phyloP scores from a whole-genome alignment of 53 echinoderm and acorn worm species.

The Echinarachnius parma region DNA sequence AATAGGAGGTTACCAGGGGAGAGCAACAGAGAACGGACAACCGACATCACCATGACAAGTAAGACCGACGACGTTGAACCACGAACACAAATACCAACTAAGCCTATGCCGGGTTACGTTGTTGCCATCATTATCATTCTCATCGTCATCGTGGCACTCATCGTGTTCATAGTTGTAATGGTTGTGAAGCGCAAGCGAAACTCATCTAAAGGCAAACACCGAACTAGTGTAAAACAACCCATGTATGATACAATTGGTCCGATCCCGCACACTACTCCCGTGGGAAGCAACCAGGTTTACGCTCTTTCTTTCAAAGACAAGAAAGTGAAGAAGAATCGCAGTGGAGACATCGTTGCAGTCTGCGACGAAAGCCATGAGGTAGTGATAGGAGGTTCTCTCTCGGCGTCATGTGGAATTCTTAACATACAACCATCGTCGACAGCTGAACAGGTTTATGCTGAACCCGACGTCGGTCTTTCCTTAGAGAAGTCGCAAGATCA shows the following conservation, averaged over 20 bases:
- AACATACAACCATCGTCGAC: neutral
- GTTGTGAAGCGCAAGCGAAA: neutral
- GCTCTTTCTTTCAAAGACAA: constrained; percentile 12
- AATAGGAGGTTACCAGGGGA: neutral
- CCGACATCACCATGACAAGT: neutral
- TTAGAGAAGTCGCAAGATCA: no score
- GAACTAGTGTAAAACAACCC: neutral
- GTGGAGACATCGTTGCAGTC: neutral
- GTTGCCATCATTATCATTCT: neutral
- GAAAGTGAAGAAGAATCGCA: neutral
- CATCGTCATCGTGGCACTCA: neutral
- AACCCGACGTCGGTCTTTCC: neutral
- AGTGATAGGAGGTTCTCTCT: neutral
- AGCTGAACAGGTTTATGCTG: neutral
- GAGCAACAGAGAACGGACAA: neutral
- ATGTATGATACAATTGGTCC: neutral
- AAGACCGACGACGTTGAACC: neutral
- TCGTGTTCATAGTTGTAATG: neutral
- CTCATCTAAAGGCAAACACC: neutral
- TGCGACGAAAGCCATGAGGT: neutral
- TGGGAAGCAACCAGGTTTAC: neutral
- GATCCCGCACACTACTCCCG: neutral
- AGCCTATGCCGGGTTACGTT: neutral
- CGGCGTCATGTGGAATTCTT: constrained; percentile 1
- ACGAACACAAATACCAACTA: neutral